These are phyloP conservation scores for Rhabditoides inermis DNA, from an alignment of 2,888 invertebrate genomes.

Conservation along the genomic window DNA sequence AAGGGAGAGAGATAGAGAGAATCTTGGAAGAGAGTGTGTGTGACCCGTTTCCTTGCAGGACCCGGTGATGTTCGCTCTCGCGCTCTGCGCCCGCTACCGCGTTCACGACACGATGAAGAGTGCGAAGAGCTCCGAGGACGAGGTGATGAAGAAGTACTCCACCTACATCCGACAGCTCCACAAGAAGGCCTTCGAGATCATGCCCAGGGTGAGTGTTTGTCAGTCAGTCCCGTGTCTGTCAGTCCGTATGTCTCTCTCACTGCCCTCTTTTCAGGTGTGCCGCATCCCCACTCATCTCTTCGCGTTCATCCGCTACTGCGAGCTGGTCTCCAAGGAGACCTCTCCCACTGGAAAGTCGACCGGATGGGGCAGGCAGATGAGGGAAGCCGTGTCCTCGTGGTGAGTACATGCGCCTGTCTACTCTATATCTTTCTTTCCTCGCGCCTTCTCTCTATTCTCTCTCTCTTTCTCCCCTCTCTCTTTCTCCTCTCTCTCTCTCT, in stretches of 20 bases:
- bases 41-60: too few species aligned
- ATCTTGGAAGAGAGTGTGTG: too few species aligned
- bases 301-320: conserved; percentile 62
- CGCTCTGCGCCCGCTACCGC: conserved; percentile 60
- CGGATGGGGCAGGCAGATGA: conserved; percentile 64
- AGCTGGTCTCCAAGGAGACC: conserved; percentile 54
- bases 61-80: conserved; percentile 63
- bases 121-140: conserved; percentile 17
- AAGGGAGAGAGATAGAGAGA: too few species aligned
- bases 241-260: neutral
- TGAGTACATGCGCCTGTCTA: too few species aligned
- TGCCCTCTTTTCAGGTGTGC: conserved; percentile 57
- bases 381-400: conserved; percentile 64
- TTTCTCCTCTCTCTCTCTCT: too few species aligned
- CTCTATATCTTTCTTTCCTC: too few species aligned
- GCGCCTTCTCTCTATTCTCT: too few species aligned
- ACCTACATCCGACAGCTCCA: conserved; percentile 27
- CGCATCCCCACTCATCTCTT: conserved; percentile 64
- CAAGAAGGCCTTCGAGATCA: conserved; percentile 19
- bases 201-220: conserved; percentile 12
- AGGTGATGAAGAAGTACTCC: conserved; percentile 8
- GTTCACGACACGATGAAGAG: conserved; percentile 16
- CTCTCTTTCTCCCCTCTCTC: too few species aligned
- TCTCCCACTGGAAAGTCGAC: conserved; percentile 18
- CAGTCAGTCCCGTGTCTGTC: neutral